These are phyloP conservation scores for Sarcophaga subvicina DNA, from an alignment of 2,888 invertebrate species.

Conservation along the genomic window DNA sequence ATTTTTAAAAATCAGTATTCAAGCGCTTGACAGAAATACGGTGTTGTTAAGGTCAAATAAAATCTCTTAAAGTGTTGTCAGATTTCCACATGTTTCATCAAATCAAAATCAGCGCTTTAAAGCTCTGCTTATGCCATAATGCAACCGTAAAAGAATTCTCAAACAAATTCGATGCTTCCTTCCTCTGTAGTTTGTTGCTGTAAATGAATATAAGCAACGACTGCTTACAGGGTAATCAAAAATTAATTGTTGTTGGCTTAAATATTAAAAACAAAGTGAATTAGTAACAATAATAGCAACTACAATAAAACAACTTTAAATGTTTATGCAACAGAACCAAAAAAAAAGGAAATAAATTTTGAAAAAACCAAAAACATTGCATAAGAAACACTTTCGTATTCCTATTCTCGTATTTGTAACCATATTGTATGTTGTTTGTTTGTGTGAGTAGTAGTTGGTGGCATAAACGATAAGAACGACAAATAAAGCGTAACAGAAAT, in stretches of 20 bases:
- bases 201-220: slow-evolving; percentile 34
- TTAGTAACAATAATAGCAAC: slow-evolving; percentile 39
- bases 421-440: no score
- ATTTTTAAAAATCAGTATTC: no score
- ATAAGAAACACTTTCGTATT: no score
- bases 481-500: slow-evolving; percentile 4
- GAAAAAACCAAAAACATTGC: neutral
- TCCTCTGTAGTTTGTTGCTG: neutral
- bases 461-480: slow-evolving; percentile 2
- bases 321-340: neutral
- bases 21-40: no score
- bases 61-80: no score
- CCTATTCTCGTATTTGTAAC: no score
- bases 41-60: no score
- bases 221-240: slow-evolving; percentile 56
- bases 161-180: neutral
- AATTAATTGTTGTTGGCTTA: slow-evolving; percentile 57
- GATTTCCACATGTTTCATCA: no score
- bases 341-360: neutral
- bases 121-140: neutral
- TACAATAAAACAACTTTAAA: neutral
- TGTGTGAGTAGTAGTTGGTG: neutral
- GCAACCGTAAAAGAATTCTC: neutral
- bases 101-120: neutral
- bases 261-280: slow-evolving; percentile 57